Evolutionary conservation across 2,888 invertebrate genomes (phyloP).

Genomic region (Lymantria monacha): DNA sequence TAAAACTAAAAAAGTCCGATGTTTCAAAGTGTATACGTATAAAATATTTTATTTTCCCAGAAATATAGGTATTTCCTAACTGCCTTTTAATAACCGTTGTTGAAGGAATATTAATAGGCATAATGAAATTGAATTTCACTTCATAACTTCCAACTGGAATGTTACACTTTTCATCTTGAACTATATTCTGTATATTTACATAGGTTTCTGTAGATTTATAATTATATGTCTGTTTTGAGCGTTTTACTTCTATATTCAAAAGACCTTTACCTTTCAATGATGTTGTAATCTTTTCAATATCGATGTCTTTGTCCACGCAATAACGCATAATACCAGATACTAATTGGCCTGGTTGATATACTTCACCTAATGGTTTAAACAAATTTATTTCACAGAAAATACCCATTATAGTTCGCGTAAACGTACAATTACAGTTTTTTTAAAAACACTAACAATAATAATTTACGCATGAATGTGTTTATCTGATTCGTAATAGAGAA

Average conservation of each 20-base stretch:
- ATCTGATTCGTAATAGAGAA: too few relatives aligned
- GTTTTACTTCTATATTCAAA: not conserved
- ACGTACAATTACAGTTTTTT: not conserved
- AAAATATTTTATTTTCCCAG: slow-evolving; percentile 39
- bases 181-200: slow-evolving; percentile 1
- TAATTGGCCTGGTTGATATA: slow-evolving; percentile 34
- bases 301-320: slow-evolving; percentile 38
- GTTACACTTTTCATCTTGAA: not conserved
- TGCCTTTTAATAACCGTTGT: slow-evolving; percentile 24
- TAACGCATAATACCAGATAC: slow-evolving; percentile 45
- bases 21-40: slow-evolving; percentile 45
- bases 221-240: not conserved
- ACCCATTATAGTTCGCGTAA: slow-evolving; percentile 32
- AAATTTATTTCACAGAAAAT: slow-evolving; percentile 44
- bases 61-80: slow-evolving; percentile 13
- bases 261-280: slow-evolving; percentile 4
- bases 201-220: not conserved
- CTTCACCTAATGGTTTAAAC: slow-evolving; percentile 32
- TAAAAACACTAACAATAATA: not conserved
- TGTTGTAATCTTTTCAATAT: slow-evolving; percentile 28
- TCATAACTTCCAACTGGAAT: slow-evolving; percentile 31
- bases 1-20: slow-evolving; percentile 36
- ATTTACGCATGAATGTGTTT: too few relatives aligned
- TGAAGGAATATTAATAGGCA: slow-evolving; percentile 40
- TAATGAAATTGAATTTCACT: slow-evolving; percentile 33